Evolutionary conservation across 2,797 vertebrate species (phyloP).

Genomic region (Pipistrellus kuhlii): DNA sequence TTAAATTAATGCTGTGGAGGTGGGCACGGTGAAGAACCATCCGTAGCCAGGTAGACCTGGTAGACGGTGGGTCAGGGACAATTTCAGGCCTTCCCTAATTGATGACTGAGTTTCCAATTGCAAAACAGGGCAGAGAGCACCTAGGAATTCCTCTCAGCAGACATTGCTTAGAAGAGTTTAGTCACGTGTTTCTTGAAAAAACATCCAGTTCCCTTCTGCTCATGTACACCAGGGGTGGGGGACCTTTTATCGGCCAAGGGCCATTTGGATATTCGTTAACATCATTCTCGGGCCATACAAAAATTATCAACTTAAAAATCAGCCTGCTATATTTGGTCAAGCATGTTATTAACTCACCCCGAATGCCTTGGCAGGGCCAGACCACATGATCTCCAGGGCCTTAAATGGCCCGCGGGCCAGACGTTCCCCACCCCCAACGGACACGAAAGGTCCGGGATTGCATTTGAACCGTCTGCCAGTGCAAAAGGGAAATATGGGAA

Average conservation of each 20-base stretch:
- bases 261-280: no score
- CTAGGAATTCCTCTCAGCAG: background rate
- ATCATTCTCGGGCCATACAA: no score
- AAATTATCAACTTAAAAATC: no score
- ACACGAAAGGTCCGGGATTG: background rate
- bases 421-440: no score
- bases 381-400: no score
- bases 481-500: slow-evolving; percentile 50
- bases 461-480: background rate
- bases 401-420: no score
- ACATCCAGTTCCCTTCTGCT: background rate
- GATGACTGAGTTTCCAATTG: background rate
- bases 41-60: background rate
- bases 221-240: background rate
- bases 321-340: no score
- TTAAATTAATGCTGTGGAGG: background rate
- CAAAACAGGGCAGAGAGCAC: background rate
- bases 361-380: no score
- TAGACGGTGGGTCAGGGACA: background rate
- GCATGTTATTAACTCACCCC: no score
- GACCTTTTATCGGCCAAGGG: no score
- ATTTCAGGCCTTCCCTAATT: background rate
- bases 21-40: background rate
- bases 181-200: background rate
- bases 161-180: slow-evolving; percentile 35